phyloP scores from a whole-genome alignment of 2,888 invertebrate genomes.

The Tenodera sinensis region DNA sequence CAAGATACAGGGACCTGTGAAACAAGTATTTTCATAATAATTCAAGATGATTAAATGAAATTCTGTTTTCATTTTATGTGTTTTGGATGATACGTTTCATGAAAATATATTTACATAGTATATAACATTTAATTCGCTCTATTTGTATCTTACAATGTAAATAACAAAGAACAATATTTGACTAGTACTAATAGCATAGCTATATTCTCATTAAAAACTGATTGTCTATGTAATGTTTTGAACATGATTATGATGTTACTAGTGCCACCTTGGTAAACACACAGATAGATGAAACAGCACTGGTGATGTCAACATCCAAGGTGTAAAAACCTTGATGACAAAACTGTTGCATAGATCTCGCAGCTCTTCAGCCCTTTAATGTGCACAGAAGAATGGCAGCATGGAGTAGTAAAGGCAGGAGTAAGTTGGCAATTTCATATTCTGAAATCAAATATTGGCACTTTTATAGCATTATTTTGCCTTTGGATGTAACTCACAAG shows the following conservation, averaged over 20 bases:
- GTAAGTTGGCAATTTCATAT: neutral
- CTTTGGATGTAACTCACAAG: too few relatives aligned
- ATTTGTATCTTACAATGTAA: neutral
- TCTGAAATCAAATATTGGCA: neutral
- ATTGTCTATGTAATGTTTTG: neutral
- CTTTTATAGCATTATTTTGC: neutral
- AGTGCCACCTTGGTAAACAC: neutral
- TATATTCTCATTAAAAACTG: conserved; percentile 7
- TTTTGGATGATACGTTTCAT: neutral
- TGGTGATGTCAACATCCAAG: neutral
- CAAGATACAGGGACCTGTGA: neutral
- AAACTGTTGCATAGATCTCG: neutral
- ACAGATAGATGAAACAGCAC: neutral
- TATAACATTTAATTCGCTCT: neutral
- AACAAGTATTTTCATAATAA: neutral
- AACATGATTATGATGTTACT: neutral
- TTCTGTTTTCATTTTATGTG: neutral
- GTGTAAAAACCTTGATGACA: neutral
- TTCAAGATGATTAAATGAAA: neutral
- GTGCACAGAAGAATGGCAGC: neutral
- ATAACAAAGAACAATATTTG: neutral
- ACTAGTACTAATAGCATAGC: neutral
- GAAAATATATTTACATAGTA: neutral
- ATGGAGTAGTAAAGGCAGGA: neutral
- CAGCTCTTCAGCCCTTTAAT: neutral